phyloP scores from a whole-genome alignment of 2,113 vertebrate genomes.

The Peromyscus californicus region DNA sequence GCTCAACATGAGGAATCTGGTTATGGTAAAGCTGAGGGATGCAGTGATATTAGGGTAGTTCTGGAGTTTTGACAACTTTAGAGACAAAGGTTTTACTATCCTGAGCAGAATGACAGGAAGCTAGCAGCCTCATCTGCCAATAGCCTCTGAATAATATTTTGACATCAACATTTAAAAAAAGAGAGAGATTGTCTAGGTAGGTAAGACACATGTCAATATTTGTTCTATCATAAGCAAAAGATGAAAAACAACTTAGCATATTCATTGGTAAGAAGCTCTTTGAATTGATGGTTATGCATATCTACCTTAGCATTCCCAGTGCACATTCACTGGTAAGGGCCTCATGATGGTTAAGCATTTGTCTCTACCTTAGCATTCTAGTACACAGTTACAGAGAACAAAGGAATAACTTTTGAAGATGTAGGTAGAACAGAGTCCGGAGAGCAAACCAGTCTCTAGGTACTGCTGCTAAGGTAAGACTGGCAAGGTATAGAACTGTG shows the following conservation, averaged over 20 bases:
- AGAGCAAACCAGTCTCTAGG: background rate
- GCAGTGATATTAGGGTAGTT: background rate
- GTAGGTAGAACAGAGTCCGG: background rate
- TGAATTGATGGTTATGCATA: background rate
- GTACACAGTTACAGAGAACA: background rate
- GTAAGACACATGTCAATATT: background rate
- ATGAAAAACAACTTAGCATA: background rate
- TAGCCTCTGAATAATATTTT: background rate
- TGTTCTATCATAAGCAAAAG: constrained; percentile 12
- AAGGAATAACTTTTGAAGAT: background rate
- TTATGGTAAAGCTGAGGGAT: background rate
- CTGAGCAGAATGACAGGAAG: background rate
- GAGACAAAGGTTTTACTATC: background rate
- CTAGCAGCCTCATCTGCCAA: background rate
- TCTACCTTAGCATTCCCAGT: background rate
- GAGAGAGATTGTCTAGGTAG: background rate
- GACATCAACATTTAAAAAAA: background rate
- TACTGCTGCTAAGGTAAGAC: background rate
- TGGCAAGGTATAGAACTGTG: background rate
- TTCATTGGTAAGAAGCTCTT: background rate
- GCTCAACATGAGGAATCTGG: background rate
- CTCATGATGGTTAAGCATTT: background rate
- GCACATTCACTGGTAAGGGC: background rate
- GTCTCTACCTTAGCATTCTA: background rate
- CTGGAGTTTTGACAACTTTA: background rate